Base-by-base conservation (phyloP, 2,797 vertebrate genomes). In the Eulemur coronatus region DNA sequence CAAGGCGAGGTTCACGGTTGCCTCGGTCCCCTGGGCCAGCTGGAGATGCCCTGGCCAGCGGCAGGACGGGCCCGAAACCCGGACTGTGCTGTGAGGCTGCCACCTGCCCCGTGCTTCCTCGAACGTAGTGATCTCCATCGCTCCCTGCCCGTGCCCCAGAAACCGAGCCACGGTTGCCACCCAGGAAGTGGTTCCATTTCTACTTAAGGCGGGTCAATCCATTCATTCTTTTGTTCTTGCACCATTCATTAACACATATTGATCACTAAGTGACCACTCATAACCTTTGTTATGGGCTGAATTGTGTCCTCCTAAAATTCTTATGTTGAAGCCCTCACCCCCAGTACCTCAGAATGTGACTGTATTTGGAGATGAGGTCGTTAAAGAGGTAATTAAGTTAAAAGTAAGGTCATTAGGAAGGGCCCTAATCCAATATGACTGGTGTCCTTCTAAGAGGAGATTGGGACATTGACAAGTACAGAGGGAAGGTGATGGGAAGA, bases 31-130 rank as follows among this genome's bases (percentile, higher is more conserved):
- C 61, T 9, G 55, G 52, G 30, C 61, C 9, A n/a, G 18, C 35
- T 75, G 30, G 26, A 73, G 73, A 73, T 13, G 24, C 12, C 30
- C 35, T 3, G 14, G 41, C 0, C 1, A 28, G 63, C 79, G 9
- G n/a, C 38, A 46, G 35, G 65, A 41, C 38, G 22, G 72, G 63
- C 63, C 85, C 22, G 4, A 61, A 55, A 43, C 48, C 33, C 1
- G 0, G 43, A 4, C 52, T 7, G 8, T 9, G 0, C 52, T 8
- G 8, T 48, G 33, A 46, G 80, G 50, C 24, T 63, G 33, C 72
- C 1, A 0, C 0, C 38, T 11, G 10, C 30, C 14, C 63, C 5
- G 63, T 43, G 2, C 9, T 38, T 41, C 18, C 10, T 14, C 0
- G 0, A 15, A 13, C 1, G 1, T 0, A 35, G 67, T 18, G 1